These are phyloP conservation scores for Zygogramma bicolorata DNA, from an alignment of 2,888 invertebrate genomes.

Conservation along the genomic window DNA sequence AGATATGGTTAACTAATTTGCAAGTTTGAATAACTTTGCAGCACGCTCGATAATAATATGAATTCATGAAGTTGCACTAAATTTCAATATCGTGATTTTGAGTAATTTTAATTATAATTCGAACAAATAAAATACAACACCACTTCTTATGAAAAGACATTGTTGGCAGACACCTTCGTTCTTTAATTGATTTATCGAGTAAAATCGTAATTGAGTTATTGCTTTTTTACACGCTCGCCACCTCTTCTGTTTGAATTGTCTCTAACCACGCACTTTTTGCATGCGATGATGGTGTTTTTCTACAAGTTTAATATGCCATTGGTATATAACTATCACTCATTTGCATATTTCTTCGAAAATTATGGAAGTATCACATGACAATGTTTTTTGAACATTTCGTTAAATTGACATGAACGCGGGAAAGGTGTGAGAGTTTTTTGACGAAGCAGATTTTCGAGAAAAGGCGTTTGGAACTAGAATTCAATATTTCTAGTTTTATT, in stretches of 20 bases:
- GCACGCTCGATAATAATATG: neutral
- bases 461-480: too few relatives aligned
- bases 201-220: constrained; percentile 39
- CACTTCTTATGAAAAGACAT: neutral
- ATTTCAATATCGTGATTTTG: neutral
- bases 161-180: constrained; percentile 5
- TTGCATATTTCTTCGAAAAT: neutral
- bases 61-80: neutral
- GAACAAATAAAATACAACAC: neutral
- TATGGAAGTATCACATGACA: neutral
- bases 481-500: too few relatives aligned
- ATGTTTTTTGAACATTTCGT: neutral
- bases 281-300: constrained; percentile 17
- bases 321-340: neutral
- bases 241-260: constrained; percentile 27
- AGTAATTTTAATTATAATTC: neutral
- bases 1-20: too few relatives aligned
- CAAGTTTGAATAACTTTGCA: too few relatives aligned
- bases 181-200: constrained; percentile 39
- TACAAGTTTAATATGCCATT: neutral
- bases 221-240: constrained; percentile 31
- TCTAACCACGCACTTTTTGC: constrained; percentile 29
- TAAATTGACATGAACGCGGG: too few relatives aligned
- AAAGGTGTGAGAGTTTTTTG: too few relatives aligned
- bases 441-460: too few relatives aligned